phyloP scores from a whole-genome alignment of 2,797 vertebrate genomes.

The Scolopax rusticola region DNA sequence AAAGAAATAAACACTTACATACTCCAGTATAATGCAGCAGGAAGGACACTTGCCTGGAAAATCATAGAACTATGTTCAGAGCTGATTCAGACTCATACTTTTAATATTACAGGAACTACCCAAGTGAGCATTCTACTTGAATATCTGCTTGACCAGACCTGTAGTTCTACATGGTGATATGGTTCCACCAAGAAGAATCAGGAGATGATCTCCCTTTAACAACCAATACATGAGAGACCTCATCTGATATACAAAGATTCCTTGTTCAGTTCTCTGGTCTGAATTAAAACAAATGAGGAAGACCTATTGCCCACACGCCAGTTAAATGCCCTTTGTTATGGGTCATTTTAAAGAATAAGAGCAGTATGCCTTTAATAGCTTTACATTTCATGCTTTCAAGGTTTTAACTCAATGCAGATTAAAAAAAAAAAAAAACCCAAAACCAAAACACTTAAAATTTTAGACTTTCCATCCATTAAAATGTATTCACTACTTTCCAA shows the following conservation, averaged over 20 bases:
- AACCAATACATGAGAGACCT: fast-evolving
- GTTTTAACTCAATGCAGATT: not conserved
- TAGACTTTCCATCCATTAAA: not conserved
- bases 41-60: not conserved
- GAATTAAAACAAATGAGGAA: not conserved
- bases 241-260: not conserved
- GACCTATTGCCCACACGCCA: not conserved
- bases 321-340: not conserved
- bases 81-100: not conserved
- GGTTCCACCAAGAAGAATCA: not conserved
- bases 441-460: too few relatives aligned
- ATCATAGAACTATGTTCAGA: not conserved
- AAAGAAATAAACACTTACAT: not conserved
- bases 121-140: not conserved
- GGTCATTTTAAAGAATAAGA: not conserved
- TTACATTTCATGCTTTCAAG: not conserved
- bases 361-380: not conserved
- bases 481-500: not conserved
- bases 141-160: not conserved
- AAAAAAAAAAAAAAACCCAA: not conserved
- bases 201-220: not conserved
- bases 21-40: not conserved
- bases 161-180: not conserved
- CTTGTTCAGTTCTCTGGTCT: not conserved
- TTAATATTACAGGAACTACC: not conserved